Percentiles rank a stretch among this genome's conserved stretches.
Evolutionary conservation across 2,797 vertebrate species (phyloP).

Genomic region (Benthosema pterotum): DNA sequence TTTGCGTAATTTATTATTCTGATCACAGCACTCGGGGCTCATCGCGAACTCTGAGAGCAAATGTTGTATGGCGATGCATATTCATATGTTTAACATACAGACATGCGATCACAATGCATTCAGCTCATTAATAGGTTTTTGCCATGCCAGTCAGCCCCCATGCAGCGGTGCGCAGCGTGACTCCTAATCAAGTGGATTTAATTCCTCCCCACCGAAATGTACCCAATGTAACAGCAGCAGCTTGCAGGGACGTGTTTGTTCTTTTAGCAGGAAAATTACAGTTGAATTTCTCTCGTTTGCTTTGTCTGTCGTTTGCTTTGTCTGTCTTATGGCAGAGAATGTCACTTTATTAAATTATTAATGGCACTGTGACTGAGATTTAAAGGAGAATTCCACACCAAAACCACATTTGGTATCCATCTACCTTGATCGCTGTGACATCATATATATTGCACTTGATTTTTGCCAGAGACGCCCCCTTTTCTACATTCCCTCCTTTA

Average conservation of each 20-base stretch:
- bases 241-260: constrained; percentile 14
- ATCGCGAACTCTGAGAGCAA: constrained; percentile 75
- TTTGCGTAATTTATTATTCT: constrained; percentile 74
- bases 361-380: too few relatives aligned
- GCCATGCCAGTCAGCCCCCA: constrained; percentile 72
- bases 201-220: constrained; percentile 31
- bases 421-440: too few relatives aligned
- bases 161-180: constrained; percentile 35
- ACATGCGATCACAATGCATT: constrained; percentile 75
- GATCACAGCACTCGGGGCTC: constrained; percentile 72
- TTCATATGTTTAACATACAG: constrained; percentile 87
- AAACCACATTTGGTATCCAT: too few relatives aligned
- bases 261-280: constrained; percentile 11
- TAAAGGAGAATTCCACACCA: too few relatives aligned
- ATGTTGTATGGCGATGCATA: constrained; percentile 80
- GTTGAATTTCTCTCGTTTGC: too few relatives aligned
- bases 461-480: too few relatives aligned
- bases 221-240: constrained; percentile 15
- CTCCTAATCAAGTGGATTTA: constrained; percentile 58
- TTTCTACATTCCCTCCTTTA: too few relatives aligned
- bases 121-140: constrained; percentile 78
- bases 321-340: too few relatives aligned
- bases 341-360: not conserved
- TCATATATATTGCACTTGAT: too few relatives aligned
- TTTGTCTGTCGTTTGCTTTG: too few relatives aligned